Base-by-base conservation (phyloP, 2,888 invertebrate genomes). In the Diarsia dahlii region DNA sequence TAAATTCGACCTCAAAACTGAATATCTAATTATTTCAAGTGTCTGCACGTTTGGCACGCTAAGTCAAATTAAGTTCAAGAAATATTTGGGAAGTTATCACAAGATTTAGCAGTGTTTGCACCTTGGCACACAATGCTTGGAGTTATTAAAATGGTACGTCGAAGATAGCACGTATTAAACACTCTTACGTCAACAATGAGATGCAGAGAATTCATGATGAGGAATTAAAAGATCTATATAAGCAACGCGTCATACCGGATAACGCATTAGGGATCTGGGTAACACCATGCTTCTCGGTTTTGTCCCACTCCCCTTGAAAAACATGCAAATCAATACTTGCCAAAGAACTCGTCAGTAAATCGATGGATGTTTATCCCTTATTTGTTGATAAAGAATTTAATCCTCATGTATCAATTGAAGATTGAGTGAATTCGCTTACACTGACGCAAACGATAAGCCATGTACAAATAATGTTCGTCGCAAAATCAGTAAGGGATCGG, bases 41-140 rank as follows among this genome's bases (percentile, higher is more conserved):
- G 48, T 52, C 50, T n/a, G n/a, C n/a, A 60, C 56, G 45, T 71
- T 84, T 84, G 76, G 76, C 73, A 76, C 62, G 63, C 68, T 50
- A 60, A 65, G 52, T 50, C 12, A 64, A 68, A 83, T 80, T 75
- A 74, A 70, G 78, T 74, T 54, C 65, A 69, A 74, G 52, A 71
- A 73, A 68, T 84, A 62, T 73, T 71, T 78, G 60, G 15, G 60
- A 65, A 76, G 71, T 54, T 68, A 62, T 76, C 67, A 80, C 52
- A 75, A 76, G 50, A 78, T 67, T 84, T 82, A 85, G 82, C 85
- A 76, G 52, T 34, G 66, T 64, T 75, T 45, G 70, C 39, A 62
- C 71, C 60, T 82, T 82, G 75, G 78, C 70, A 85, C 39, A 58
- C 48, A 74, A 46, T 15, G 58, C 20, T 48, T 48, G 28, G 60